Evolutionary conservation across 2,888 invertebrate species (phyloP), one percentile per base, ranked within the genome.

Genomic region (Drosophila algonquin): DNA sequence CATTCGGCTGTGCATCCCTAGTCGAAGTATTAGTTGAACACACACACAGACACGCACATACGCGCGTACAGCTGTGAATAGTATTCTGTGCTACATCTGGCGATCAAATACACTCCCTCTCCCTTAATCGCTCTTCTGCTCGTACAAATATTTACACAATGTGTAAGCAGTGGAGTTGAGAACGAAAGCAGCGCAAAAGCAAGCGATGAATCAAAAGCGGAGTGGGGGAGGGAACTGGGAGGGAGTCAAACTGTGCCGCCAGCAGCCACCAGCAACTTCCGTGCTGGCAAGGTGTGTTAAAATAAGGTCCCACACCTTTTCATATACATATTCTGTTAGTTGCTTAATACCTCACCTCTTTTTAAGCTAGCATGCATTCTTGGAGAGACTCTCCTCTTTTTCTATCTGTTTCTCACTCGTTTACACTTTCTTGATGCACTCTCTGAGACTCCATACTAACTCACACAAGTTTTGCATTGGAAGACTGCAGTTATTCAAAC

Each of bases 111-210:
- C 80, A 61, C 77, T 62, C 74, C 64, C 60, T 59, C 16, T 40
- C 51, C 71, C 55, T 24, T 30, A 14, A 16, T n/a, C 40, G n/a
- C n/a, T 24, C 35, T n/a, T 10, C 40, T n/a, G 16, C 30, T 58
- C 55, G 67, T 32, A 77, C 87, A 82, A 88, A 82, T 82, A 86
- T 82, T 88, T 82, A 83, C 64, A 82, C 70, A 80, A 73, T 32
- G 63, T 35, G 63, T 63, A 61, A 68, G 58, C 74, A 60, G 56
- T 68, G 68, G 56, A 67, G 74, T 61, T 27, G 44, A 47, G 56
- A 63, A 59, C 62, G 51, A 65, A 68, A 40, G 56, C 52, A 65
- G 68, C 69, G 68, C 69, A 40, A 63, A 47, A 48, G 46, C 75
- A 82, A 80, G 72, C 86, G 35, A 45, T 48, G 53, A 40, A 45